Evolutionary conservation across 2,888 invertebrate genomes (phyloP).

Genomic region (Silvanus unidentatus): DNA sequence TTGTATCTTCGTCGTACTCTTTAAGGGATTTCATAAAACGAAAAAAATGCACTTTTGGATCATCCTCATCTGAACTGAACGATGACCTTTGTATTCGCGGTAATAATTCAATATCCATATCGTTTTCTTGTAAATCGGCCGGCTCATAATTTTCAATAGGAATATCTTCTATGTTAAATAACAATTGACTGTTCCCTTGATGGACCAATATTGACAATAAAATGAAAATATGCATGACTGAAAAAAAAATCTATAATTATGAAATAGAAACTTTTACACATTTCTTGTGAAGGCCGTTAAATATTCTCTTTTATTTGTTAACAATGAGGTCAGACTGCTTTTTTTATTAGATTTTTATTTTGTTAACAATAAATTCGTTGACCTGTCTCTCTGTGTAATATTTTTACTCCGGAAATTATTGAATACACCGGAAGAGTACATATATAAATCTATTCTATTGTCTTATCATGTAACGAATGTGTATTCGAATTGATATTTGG

Average conservation of each 20-base stretch:
- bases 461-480: no score
- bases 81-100: slow-evolving; percentile 22
- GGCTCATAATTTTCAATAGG: slow-evolving; percentile 26
- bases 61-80: slow-evolving; percentile 11
- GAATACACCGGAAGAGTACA: slow-evolving; percentile 30
- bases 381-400: not conserved
- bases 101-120: slow-evolving; percentile 28
- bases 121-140: slow-evolving; percentile 24
- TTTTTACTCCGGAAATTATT: slow-evolving; percentile 29
- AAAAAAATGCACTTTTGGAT: slow-evolving; percentile 24
- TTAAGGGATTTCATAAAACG: slow-evolving; percentile 11
- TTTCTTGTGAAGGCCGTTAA: slow-evolving; percentile 1
- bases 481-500: no score
- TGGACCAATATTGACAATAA: not conserved
- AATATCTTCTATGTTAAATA: slow-evolving; percentile 22
- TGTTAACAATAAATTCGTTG: slow-evolving; percentile 2
- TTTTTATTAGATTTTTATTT: slow-evolving; percentile 1
- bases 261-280: no score
- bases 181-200: not conserved
- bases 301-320: slow-evolving; percentile 7
- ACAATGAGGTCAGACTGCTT: slow-evolving; percentile 10
- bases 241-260: not conserved
- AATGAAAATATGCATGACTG: not conserved
- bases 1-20: not conserved
- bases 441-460: not conserved